These are phyloP conservation scores for Equus quagga DNA, from an alignment of 2,113 vertebrate genomes.

Conservation along the genomic window DNA sequence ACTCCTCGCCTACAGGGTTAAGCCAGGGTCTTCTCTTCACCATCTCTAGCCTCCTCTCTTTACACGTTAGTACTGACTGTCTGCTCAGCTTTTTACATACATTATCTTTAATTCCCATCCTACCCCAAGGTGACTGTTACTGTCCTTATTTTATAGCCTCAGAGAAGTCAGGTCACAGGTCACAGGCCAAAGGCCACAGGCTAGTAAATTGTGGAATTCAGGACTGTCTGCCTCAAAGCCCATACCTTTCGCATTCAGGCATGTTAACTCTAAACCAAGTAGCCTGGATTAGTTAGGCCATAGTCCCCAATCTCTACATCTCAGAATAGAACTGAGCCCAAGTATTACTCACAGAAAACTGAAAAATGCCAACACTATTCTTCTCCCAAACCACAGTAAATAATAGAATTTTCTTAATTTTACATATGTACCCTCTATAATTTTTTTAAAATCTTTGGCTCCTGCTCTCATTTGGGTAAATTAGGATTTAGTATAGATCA, in stretches of 20 bases:
- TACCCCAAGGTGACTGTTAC: not conserved
- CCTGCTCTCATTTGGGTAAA: not conserved
- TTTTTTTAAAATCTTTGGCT: not conserved
- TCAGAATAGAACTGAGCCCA: not conserved
- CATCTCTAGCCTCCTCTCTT: not conserved
- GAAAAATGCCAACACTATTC: not conserved
- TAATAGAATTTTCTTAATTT: not conserved
- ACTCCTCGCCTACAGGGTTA: rapidly evolving
- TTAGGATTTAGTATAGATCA: not conserved
- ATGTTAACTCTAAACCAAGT: not conserved
- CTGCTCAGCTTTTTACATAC: not conserved
- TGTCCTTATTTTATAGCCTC: not conserved
- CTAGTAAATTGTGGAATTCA: not conserved
- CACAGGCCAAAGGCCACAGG: not conserved
- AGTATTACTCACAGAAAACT: not conserved
- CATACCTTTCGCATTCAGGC: not conserved
- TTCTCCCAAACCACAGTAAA: not conserved
- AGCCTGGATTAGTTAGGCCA: not conserved
- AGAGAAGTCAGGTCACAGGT: not conserved
- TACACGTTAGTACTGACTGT: not conserved
- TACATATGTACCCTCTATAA: not conserved
- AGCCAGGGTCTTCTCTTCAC: too few species aligned
- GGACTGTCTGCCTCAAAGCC: not conserved
- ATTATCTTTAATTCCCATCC: not conserved
- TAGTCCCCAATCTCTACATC: not conserved